Evolutionary conservation across 2,888 invertebrate genomes (phyloP), one percentile per base, ranked within the genome.

Genomic region (Coronaproctus castanopsis): DNA sequence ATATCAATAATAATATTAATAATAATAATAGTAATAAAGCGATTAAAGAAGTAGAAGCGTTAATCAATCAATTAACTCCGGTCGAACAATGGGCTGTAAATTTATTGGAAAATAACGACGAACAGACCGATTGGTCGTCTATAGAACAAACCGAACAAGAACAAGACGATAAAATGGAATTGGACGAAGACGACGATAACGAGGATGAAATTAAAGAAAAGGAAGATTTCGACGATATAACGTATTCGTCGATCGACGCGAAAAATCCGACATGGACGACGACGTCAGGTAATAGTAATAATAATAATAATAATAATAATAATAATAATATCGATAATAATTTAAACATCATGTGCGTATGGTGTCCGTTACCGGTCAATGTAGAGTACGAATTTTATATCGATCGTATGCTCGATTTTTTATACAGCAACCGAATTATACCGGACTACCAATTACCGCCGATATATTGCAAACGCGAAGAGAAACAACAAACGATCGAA

Each of bases 361-460:
- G 96, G 95, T 83, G 88, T 66, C 96, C 96, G 58, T 96, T 95
- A 60, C 96, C 96, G 21, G 95, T 96, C 14, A 83, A 86, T 71
- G 87, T 88, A 71, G 92, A 92, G 68, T 83, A 84, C 69, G 96
- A 96, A 72, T 78, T 92, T 60, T 92, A 92, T 76, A 82, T 90
- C 65, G 95, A 96, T 71, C 79, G 81, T 66, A 83, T 87, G 62
- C 74, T 90, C 71, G 80, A 83, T 63, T 87, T 89, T 70, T 78
- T 95, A 63, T 96, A 96, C 74, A 87, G 91, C 62, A 72, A 71
- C 3, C 69, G 69, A 3, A 75, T 78, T 65, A 87, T 90, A 78
- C 75, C 84, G 8, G 93, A 90, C 69, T 76, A 82, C 1, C 82
- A 84, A 68, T 73, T 89, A 62, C 89, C 89, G 48, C 83, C 86